Conservation (phyloP, 2,888 invertebrate genomes). For the Phlogophora meticulosa region DNA sequence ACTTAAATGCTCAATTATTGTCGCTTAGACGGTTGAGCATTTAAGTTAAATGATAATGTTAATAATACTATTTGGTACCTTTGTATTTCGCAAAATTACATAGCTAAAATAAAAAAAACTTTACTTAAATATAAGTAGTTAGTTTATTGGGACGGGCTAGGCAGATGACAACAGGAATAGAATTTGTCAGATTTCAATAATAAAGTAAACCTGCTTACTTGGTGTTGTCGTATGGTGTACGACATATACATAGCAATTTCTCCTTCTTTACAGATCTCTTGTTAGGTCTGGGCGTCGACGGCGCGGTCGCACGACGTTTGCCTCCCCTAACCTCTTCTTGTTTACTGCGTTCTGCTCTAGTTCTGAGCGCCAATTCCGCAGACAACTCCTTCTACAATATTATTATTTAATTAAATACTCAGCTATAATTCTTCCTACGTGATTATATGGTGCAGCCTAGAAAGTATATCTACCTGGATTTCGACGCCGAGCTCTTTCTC, state of each 20-base stretch:
- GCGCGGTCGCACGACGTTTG: slow-evolving; percentile 74
- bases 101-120: too few relatives aligned
- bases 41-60: too few relatives aligned
- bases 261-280: slow-evolving; percentile 92
- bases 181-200: slow-evolving; percentile 1
- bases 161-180: background rate
- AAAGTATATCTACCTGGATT: slow-evolving; percentile 92
- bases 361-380: slow-evolving; percentile 93
- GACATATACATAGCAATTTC: slow-evolving; percentile 97
- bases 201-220: slow-evolving; percentile 91
- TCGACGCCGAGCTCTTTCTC: slow-evolving; percentile 97
- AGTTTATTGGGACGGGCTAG: too few relatives aligned
- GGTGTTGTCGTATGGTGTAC: slow-evolving; percentile 98
- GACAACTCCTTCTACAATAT: slow-evolving; percentile 93
- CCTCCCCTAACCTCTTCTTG: slow-evolving; percentile 92
- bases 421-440: background rate
- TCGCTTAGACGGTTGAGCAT: too few relatives aligned
- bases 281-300: slow-evolving; percentile 74
- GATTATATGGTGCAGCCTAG: background rate
- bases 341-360: slow-evolving; percentile 93
- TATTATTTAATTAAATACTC: slow-evolving; percentile 9
- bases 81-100: too few relatives aligned
- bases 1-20: too few relatives aligned
- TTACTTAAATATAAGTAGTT: too few relatives aligned
- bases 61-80: too few relatives aligned